Evolutionary conservation across 2,888 invertebrate species (phyloP), one percentile per base, ranked within the genome.

Genomic region (Drosophila birchii): DNA sequence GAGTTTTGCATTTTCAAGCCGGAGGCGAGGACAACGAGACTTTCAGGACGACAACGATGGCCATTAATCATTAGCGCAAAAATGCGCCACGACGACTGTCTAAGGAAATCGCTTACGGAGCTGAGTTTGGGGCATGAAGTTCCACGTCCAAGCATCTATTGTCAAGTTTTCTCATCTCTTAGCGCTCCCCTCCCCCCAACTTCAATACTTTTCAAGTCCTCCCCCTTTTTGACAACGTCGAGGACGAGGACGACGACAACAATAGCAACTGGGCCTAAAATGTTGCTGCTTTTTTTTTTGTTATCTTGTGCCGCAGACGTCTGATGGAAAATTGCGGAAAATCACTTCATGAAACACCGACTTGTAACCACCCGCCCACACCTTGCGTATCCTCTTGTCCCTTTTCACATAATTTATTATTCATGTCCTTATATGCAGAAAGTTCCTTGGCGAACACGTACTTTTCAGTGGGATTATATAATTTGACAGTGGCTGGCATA

Each of bases 61-160:
- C 87, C 88, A 86, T 86, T 86, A 86, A 86, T 86, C 86, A 88
- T 86, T 86, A 88, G 88, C 79, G 79, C 75, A 63, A 74, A 84
- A 84, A 80, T 80, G 79, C 76, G 78, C 76, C 20, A 51, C 51
- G 29, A 47, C 73, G 73, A 51, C 58, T 73, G 66, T 58, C 66
- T 72, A 29, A 23, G 56, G 26, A 39, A 44, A 38, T 57, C 11
- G 59, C 36, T 53, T 38, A 38, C 47, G n/a, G 29, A 26, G 9
- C 23, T 45, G 23, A 8, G 44, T 14, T 23, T 36, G n/a, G 34
- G 58, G 16, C 16, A 38, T 29, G 45, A 53, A 59, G 62, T 60
- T 45, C 34, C 68, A 76, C 18, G 71, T 71, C 71, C 71, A 71
- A 70, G 73, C 59, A 70, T 67, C 75, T 73, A 79, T 39, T 59